Base-by-base conservation (phyloP, 2,888 invertebrate species). In the Aphelenchoides bicaudatus region DNA sequence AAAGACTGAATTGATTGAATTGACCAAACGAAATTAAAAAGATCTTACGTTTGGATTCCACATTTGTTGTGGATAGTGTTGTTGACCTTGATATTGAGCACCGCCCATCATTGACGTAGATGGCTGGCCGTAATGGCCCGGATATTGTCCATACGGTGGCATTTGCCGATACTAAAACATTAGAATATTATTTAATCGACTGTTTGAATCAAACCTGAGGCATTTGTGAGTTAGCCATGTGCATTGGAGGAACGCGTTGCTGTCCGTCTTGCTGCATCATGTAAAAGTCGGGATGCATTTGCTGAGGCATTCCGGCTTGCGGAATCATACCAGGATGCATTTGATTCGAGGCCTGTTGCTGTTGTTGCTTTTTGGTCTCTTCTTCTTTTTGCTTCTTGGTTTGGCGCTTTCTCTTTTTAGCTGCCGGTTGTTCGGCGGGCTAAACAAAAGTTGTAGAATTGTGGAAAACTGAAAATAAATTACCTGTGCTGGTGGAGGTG, bases 341-440 rank as follows among this genome's bases (percentile, higher is more conserved):
- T 51, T 37, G 37, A 13, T 25, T 39, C 10, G 52, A n/a, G 13
- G 16, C n/a, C 25, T 21, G 25, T 4, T 51, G 52, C 28, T 51
- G 52, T 16, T 48, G 25, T 23, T 30, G 25, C 5, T 28, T 1
- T 3, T 8, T 16, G n/a, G 27, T 21, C n/a, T 49, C 49, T 19
- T 65, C 55, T 37, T 65, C 61, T 27, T 66, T 64, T 56, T 62
- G 66, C 55, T 66, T 66, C 47, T 66, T 66, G 10, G 66, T 39
- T 10, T 53, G 55, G 3, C 67, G 47, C 16, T 61, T 61, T 16
- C 61, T 39, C 30, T 68, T 65, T 50, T 65, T 67, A 16, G 67
- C 62, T n/a, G n/a, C n/a, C 28, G 63, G 38, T 3, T 52, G 55
- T 30, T 50, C 48, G 21, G 49, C 29, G 16, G 59, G 25, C 59